Evolutionary conservation across 2,888 invertebrate species (phyloP).

Genomic region (Plebejus anna): DNA sequence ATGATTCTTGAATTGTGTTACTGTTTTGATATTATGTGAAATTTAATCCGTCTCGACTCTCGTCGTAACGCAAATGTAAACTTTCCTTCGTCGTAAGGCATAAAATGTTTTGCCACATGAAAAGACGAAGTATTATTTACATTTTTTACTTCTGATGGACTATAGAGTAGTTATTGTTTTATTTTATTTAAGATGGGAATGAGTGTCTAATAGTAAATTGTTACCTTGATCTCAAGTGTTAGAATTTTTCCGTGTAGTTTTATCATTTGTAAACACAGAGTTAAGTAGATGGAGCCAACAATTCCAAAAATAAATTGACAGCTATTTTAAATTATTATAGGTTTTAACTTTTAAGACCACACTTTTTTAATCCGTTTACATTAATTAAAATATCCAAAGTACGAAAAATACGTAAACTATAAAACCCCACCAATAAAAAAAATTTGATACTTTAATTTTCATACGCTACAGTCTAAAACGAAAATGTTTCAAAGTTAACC

Average conservation of each 20-base stretch:
- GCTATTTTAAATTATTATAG: neutral
- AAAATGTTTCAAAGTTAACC: neutral
- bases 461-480: neutral
- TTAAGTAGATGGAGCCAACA: neutral
- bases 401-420: neutral
- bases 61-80: conserved; percentile 11
- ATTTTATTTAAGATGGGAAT: conserved; percentile 27
- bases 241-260: conserved; percentile 69
- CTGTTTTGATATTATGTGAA: conserved; percentile 9
- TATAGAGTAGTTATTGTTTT: conserved; percentile 20
- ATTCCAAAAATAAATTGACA: neutral
- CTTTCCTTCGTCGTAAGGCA: neutral
- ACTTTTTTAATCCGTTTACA: neutral
- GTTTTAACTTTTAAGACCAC: neutral
- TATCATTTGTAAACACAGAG: conserved; percentile 52
- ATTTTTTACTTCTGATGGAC: neutral
- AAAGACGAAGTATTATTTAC: neutral
- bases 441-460: neutral
- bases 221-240: conserved; percentile 66
- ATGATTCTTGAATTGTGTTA: conserved; percentile 32
- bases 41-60: conserved; percentile 5
- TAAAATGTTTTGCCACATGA: neutral
- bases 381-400: neutral
- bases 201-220: conserved; percentile 46
- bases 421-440: neutral